Evolutionary conservation across 2,888 invertebrate species (phyloP).

Genomic region (Drosophila paucipuncta): DNA sequence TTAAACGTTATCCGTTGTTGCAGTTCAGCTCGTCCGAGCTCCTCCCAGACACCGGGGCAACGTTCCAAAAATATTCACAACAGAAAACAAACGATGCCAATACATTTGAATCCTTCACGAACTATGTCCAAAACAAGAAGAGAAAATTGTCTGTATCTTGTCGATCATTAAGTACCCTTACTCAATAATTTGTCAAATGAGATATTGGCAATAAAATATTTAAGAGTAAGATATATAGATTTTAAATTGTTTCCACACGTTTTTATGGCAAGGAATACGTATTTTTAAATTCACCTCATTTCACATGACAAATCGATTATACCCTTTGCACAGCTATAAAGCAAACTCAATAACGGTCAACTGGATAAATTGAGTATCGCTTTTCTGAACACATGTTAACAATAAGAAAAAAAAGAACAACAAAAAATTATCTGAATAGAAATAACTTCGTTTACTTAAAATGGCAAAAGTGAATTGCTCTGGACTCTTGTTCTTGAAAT

Average conservation of each 20-base stretch:
- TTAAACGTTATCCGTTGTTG: conserved; percentile 14
- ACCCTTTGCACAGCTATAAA: not conserved
- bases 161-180: not conserved
- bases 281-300: not conserved
- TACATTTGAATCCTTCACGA: conserved; percentile 50
- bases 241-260: not conserved
- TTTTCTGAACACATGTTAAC: conserved; percentile 31
- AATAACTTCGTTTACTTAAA: not conserved
- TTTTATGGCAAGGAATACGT: not conserved
- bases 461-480: too few relatives aligned
- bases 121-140: conserved; percentile 2
- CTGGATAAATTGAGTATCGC: conserved; percentile 48
- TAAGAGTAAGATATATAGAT: not conserved
- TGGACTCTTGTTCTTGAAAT: not conserved
- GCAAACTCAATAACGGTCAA: conserved; percentile 51
- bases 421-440: not conserved
- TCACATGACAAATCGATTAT: not conserved
- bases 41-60: conserved; percentile 12
- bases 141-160: not conserved
- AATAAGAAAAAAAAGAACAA: not conserved
- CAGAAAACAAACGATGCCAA: conserved; percentile 21
- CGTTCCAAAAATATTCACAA: conserved; percentile 26
- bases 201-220: not conserved
- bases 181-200: not conserved
- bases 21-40: not conserved